Percentiles rank a stretch among this genome's conserved stretches.
These are phyloP conservation scores for Parnassius apollo DNA, from an alignment of 2,888 invertebrate genomes.

Conservation along the genomic window DNA sequence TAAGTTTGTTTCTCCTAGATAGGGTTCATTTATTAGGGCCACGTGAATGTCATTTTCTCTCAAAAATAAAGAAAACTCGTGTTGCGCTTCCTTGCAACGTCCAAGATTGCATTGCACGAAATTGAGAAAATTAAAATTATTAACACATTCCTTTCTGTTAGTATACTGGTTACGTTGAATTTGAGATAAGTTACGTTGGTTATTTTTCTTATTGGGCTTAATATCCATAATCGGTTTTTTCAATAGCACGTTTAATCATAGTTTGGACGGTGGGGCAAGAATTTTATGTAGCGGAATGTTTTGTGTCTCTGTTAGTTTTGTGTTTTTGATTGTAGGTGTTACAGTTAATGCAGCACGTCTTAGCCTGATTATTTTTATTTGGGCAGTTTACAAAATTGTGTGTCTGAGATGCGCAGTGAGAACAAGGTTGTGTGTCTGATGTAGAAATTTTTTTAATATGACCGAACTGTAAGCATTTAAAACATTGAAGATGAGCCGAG, in stretches of 20 bases:
- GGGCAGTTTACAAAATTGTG: neutral
- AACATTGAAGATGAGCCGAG: neutral
- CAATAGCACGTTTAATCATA: neutral
- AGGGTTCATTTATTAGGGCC: neutral
- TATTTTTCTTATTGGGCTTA: neutral
- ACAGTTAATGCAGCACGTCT: neutral
- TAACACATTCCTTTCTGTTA: neutral
- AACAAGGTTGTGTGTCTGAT: neutral
- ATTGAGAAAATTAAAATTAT: neutral
- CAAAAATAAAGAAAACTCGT: neutral
- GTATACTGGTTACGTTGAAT: neutral
- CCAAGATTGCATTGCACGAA: neutral
- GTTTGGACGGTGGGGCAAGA: neutral
- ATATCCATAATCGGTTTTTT: conserved; percentile 7
- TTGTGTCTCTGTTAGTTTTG: neutral
- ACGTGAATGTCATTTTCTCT: neutral
- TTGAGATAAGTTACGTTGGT: neutral
- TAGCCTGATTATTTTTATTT: neutral
- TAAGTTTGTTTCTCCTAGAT: neutral
- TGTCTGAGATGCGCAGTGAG: neutral
- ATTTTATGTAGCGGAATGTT: conserved; percentile 8
- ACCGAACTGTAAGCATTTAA: conserved; percentile 5
- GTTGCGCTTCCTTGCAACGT: neutral
- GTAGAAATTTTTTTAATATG: neutral
- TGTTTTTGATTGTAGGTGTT: neutral